phyloP scores from a whole-genome alignment of 2,888 invertebrate genomes.

The Barypeithes pellucidus region DNA sequence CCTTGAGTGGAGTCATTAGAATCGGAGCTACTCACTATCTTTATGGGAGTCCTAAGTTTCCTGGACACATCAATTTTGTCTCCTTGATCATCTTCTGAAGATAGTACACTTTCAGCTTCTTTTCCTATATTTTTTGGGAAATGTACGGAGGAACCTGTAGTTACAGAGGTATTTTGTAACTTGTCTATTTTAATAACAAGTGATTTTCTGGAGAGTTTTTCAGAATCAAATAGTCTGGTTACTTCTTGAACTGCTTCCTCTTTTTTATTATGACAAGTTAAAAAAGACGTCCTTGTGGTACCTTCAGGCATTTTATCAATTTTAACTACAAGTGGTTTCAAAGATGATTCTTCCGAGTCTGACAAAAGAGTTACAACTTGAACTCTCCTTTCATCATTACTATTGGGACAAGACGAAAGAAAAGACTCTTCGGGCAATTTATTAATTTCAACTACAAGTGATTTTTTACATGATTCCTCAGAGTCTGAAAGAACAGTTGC shows the following conservation, averaged over 20 bases:
- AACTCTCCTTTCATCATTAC: neutral
- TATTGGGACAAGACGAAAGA: neutral
- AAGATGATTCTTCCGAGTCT: neutral
- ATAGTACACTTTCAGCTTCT: neutral
- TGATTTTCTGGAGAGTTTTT: neutral
- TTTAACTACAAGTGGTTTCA: neutral
- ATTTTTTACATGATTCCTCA: neutral
- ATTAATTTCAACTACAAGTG: constrained; percentile 1
- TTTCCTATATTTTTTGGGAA: neutral
- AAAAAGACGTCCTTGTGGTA: too few relatives aligned
- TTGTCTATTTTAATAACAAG: too few relatives aligned
- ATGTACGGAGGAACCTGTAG: neutral
- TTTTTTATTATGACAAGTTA: neutral
- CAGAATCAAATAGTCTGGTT: neutral
- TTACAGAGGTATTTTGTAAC: too few relatives aligned
- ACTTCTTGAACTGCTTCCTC: neutral
- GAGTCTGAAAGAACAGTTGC: neutral
- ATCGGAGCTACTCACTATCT: too few relatives aligned
- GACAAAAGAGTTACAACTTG: neutral
- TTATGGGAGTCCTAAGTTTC: too few relatives aligned
- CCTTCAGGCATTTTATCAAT: neutral
- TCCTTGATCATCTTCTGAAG: neutral
- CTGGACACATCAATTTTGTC: neutral
- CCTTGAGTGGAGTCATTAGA: neutral
- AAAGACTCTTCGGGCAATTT: neutral